Evolutionary conservation across 2,113 vertebrate species (phyloP).

Genomic region (Synchiropus splendidus): DNA sequence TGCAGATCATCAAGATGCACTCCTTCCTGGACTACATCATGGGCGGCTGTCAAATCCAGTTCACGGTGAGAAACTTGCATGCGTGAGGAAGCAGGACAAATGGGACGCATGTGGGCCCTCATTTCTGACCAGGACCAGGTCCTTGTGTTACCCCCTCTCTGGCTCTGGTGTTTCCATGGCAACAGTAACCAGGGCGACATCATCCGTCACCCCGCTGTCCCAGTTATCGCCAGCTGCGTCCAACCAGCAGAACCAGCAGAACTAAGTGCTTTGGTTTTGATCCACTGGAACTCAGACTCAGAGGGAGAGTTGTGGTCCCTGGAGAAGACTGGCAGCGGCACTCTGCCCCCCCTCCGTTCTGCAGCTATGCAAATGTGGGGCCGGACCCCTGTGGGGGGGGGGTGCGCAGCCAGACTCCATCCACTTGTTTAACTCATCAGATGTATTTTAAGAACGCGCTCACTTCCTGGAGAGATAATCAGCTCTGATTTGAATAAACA

Average conservation of each 20-base stretch:
- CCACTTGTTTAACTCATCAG: too few relatives aligned
- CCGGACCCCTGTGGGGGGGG: too few relatives aligned
- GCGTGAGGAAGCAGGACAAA: too few relatives aligned
- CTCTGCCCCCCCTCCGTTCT: too few relatives aligned
- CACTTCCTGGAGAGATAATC: too few relatives aligned
- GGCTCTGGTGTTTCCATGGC: conserved; percentile 19
- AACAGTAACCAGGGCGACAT: conserved; percentile 29
- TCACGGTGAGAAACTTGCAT: conserved; percentile 97
- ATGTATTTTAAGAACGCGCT: too few relatives aligned
- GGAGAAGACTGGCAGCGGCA: too few relatives aligned
- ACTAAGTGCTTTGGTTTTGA: not conserved
- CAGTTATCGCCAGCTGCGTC: conserved; percentile 11
- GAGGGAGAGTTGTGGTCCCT: not conserved
- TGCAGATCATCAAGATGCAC: conserved; percentile 98
- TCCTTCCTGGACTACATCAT: conserved; percentile 99
- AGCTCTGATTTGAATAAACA: too few relatives aligned
- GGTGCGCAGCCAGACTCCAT: too few relatives aligned
- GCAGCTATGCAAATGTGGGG: too few relatives aligned
- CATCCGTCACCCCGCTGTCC: conserved; percentile 12
- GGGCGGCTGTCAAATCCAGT: conserved; percentile 99
- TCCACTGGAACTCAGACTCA: not conserved
- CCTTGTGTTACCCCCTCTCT: not conserved
- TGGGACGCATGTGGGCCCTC: not conserved
- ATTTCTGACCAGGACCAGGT: not conserved
- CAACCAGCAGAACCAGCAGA: conserved; percentile 8